Base-by-base conservation (phyloP, 2,888 invertebrate species). In the Caenorhabditis drosophilae region DNA sequence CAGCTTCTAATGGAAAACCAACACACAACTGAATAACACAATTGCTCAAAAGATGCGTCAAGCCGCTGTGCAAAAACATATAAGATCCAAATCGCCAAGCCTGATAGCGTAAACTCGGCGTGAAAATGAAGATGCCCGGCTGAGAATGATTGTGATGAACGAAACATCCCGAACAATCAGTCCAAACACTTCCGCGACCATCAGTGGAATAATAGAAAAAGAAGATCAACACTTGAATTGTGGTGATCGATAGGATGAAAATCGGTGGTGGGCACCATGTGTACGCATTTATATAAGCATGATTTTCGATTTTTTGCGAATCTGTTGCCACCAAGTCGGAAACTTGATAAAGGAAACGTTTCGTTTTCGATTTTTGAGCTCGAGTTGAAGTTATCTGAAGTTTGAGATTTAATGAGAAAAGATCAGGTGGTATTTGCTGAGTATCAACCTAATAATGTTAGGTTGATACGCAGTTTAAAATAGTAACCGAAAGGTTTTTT, bases 1-100 rank as follows among this genome's bases (percentile, higher is more conserved):
- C 95, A 89, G 97, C 90, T 86, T 98, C 97, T 63, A 98, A 85
- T 0, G 96, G 94, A 7, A 95, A 89, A 0, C 97, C 97, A 55
- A 98, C 88, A 84, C 95, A 88, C 55, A 97, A 87, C 85, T 98
- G 96, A 64, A 96, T 92, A 51, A 93, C 85, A 20, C 95, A 87
- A 85, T 98, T 97, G 79, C 92, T 91, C 63, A 91, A 86, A 34
- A 98, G 87, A 84, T 98, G 97, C 40, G 66, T 52, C 25, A 78
- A 68, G 4, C 76, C 76, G 3, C 68, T 67, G 42, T 76, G 76
- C 12, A 76, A 52, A 2, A 76, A 66, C 57, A 66, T 95, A 84
- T 98, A 98, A 0, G 92, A 91, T 45, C 93, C 79, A 84, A 90
- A 97, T 79, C 97, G 87, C 97, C 97, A 98, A 0, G 89, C 90